Evolutionary conservation across 2,113 vertebrate genomes (phyloP), one percentile per base, ranked within the genome.

Genomic region (Platycercus adscitus): DNA sequence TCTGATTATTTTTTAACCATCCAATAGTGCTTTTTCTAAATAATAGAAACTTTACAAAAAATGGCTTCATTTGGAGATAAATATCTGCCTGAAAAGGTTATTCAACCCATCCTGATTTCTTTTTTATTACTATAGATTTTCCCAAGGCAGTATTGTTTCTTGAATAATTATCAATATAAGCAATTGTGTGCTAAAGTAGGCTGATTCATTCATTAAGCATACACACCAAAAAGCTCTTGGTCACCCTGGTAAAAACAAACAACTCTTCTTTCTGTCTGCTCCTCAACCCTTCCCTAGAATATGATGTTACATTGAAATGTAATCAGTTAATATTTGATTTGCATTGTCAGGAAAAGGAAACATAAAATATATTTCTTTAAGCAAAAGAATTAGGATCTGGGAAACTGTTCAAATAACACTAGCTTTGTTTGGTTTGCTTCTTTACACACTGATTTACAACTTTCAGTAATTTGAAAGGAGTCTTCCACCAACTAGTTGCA

Each of bases 91-190:
- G 83, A 89, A 97, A 96, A 97, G 49, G 73, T 94, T 97, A 96
- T 91, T 95, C 94, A 86, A 89, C 89, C 94, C 81, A 93, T 96
- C 94, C 86, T 94, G 92, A 95, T 92, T 96, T 92, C 64, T 69
- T 89, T 92, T 91, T 96, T 92, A 88, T 92, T 90, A 78, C 53
- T 81, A 90, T 31, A 76, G 90, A 91, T 96, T 95, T 93, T 96
- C 92, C 86, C 69, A 96, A 97, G 93, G 96, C 91, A 95, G 91
- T 87, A 81, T 85, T 97, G 72, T 96, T 97, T 96, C 94, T 87
- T 96, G 90, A 97, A 98, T 97, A 97, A 97, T 96, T 95, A 95
- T 96, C 23, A 7, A 91, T 96, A 94, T 96, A 96, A 80, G 86
- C 95, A 96, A 94, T 96, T 92, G 86, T 94, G 96, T 95, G 88